These are phyloP conservation scores for Melolontha melolontha DNA, from an alignment of 2,888 invertebrate species.

Conservation along the genomic window DNA sequence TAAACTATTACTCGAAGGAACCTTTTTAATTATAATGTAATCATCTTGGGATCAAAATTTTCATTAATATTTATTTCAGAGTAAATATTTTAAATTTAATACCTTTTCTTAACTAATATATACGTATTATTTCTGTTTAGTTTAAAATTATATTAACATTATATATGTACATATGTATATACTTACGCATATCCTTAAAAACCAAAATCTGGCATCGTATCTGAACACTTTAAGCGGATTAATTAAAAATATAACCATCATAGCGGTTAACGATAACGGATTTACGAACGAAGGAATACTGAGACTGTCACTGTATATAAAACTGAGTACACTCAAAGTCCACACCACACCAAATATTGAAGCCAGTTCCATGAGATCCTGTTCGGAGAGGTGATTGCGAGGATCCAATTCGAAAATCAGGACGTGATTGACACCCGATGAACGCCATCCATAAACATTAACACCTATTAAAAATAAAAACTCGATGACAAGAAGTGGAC, in stretches of 20 bases:
- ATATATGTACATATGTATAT: conserved; percentile 18
- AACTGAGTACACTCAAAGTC: conserved; percentile 76
- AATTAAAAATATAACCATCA: conserved; percentile 77
- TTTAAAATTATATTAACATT: too few species aligned
- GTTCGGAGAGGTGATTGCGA: conserved; percentile 80
- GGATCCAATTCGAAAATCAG: conserved; percentile 87
- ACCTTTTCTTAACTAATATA: too few species aligned
- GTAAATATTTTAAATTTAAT: too few species aligned
- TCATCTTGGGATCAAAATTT: too few species aligned
- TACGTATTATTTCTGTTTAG: too few species aligned
- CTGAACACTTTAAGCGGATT: conserved; percentile 83
- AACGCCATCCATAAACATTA: conserved; percentile 85
- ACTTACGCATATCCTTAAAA: conserved; percentile 73
- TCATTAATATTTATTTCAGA: too few species aligned
- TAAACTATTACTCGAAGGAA: too few species aligned
- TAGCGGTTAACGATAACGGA: conserved; percentile 76
- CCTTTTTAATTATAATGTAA: too few species aligned
- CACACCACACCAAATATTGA: conserved; percentile 82
- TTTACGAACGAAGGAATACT: conserved; percentile 82
- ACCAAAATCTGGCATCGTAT: conserved; percentile 83
- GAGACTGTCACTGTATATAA: conserved; percentile 74
- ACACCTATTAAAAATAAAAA: conserved; percentile 83
- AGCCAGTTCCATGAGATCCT: conserved; percentile 82
- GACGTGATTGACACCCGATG: conserved; percentile 86
- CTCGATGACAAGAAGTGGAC: conserved; percentile 80